These are phyloP conservation scores for Odobenus rosmarus DNA, from an alignment of 2,113 vertebrate genomes.

Conservation along the genomic window DNA sequence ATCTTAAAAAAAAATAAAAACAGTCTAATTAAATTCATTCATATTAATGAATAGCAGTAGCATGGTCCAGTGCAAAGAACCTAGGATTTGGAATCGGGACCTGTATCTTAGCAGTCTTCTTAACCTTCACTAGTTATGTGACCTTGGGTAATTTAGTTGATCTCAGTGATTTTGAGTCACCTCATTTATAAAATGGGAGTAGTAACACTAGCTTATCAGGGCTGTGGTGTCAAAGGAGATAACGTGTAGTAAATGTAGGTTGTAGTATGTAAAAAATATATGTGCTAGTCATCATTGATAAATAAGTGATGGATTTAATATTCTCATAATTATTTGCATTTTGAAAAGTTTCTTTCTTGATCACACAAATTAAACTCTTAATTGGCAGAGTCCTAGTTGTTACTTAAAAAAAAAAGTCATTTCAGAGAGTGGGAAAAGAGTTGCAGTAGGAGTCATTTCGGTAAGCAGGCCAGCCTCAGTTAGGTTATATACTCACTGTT, in stretches of 20 bases:
- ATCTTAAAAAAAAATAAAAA: too few species aligned
- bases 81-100: background rate
- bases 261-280: background rate
- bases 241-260: background rate
- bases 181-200: slow-evolving; percentile 2
- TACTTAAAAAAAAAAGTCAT: background rate
- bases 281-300: background rate
- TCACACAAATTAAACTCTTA: background rate
- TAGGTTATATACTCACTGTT: background rate
- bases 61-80: background rate
- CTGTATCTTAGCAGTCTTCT: background rate
- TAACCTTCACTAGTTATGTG: background rate
- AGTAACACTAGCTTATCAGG: background rate
- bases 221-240: background rate
- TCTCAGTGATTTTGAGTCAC: background rate
- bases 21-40: background rate
- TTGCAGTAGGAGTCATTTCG: background rate
- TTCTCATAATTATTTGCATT: slow-evolving; percentile 33
- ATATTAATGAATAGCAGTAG: background rate
- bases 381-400: slow-evolving; percentile 2
- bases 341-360: slow-evolving; percentile 14
- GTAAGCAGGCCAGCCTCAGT: background rate
- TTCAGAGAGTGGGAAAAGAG: background rate
- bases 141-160: background rate
- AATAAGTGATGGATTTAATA: background rate